Base-by-base conservation (phyloP, 2,888 invertebrate genomes). In the Tuta absoluta region DNA sequence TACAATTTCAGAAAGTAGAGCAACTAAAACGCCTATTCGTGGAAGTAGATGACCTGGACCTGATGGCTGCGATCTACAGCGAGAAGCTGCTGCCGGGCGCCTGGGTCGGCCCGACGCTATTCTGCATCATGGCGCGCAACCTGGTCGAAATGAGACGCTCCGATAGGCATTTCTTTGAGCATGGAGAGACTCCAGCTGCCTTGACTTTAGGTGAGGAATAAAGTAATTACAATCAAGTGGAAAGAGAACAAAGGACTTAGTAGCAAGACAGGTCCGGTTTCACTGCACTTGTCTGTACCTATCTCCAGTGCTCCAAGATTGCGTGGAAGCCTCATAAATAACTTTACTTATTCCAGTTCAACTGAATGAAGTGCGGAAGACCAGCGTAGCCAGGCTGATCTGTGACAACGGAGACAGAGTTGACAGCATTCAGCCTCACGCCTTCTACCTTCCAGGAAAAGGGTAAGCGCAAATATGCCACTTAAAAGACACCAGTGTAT, bases 331-430 rank as follows among this genome's bases (percentile, higher is more conserved):
- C 1, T 12, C 7, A 28, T 2, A 1, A 0, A 14, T 14, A 24
- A 56, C 11, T 24, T 62, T 64, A 14, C n/a, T 66, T 48, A 1
- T 64, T 68, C 11, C 66, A 78, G 78, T 66, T 19, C 79, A 78
- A 69, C 65, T 78, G 0, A 65, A 71, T 53, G 94, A 95, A 85
- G 93, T 96, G 69, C 92, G 95, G 1, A 95, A 95, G 78, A 85
- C 93, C 0, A 95, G 93, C 68, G 93, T 95, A 71, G 93, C 96
- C 0, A 92, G 95, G 68, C 78, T 96, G 57, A 80, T 96, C 68
- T 96, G 96, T 76, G 95, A 96, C 76, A 95, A 95, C 76, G 93
- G 94, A 3, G 93, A 95, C 74, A 80, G 92, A 62, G 92, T 95
- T 62, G 78, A 84, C 67, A 84, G 90, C 8, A 94, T 95, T 24